Base-by-base conservation (phyloP, 2,888 invertebrate genomes). In the Morpho deidamia region DNA sequence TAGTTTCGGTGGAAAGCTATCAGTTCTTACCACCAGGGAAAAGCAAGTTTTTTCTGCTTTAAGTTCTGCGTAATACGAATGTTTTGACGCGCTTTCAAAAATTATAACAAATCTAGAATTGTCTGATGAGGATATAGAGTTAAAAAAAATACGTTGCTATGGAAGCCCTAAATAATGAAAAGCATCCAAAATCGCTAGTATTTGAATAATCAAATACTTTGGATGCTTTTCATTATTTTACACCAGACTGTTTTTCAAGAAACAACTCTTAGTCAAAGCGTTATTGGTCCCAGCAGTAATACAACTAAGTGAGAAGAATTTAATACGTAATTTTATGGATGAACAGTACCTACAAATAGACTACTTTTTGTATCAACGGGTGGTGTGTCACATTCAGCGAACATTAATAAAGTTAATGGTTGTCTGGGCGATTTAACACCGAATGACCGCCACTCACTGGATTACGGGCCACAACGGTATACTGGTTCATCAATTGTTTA, bases 341-440 rank as follows among this genome's bases (percentile, higher is more conserved):
- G 64, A 76, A 45, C 71, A 78, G 50, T 85, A 81, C 38, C 73
- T 72, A 32, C 83, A 0, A 68, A 93, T 11, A 87, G 95, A 61
- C 92, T 96, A 71, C 93, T 95, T 5, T 74, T 97, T 34, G 92
- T 94, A 34, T 93, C 92, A 42, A 93, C 95, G 40, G 95, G 94
- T 51, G 92, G 92, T 38, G 91, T 95, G 0, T 76, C 91, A 44
- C 95, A 96, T 51, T 34, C 34, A 10, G 32, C 44, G 7, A 44
- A 53, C 23, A 14, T 53, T 1, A 23, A 40, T 11, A 34, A 47
- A 50, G 42, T 53, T 32, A 35, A 39, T 8, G 11, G 8, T 5
- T 37, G 42, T 35, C 38, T 59, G 3, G 33, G 47, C 37, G 45
- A 34, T n/a, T 47, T 55, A 8, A 10, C 37, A 23, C 34, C 42